phyloP scores from a whole-genome alignment of 1,140 invertebrate species.

The Tetranychus urticae region DNA sequence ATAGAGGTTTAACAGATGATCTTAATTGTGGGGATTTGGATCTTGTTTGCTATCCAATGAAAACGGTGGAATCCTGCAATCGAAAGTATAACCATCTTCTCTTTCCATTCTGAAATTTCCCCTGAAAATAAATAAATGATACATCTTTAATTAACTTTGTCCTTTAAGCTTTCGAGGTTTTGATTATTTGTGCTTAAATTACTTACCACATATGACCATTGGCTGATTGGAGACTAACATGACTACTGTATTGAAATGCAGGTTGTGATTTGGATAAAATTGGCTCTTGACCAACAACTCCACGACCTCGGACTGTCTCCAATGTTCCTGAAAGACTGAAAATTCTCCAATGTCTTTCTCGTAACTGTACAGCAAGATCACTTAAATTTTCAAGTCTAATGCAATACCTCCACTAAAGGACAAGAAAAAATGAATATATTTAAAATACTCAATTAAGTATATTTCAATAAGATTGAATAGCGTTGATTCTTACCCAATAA shows the following conservation, averaged over 20 bases:
- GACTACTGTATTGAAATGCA: constrained; percentile 90
- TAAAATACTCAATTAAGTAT: background rate
- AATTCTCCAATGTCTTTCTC: constrained; percentile 87
- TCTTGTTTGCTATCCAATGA: constrained; percentile 78
- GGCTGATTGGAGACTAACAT: constrained; percentile 86
- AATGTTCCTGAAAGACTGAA: constrained; percentile 80
- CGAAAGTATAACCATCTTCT: constrained; percentile 82
- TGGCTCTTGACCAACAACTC: constrained; percentile 85
- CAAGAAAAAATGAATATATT: constrained; percentile 12
- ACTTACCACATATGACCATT: constrained; percentile 90
- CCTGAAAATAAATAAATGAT: background rate
- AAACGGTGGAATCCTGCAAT: constrained; percentile 87
- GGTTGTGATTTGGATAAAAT: constrained; percentile 58
- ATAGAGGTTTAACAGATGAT: too few relatives aligned
- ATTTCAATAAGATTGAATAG: background rate
- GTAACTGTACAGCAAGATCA: constrained; percentile 58
- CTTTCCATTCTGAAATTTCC: constrained; percentile 31
- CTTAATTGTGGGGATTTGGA: background rate
- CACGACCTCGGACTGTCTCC: constrained; percentile 75
- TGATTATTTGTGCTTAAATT: background rate
- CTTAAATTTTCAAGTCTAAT: constrained; percentile 85
- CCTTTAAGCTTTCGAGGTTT: background rate
- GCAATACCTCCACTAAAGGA: constrained; percentile 71
- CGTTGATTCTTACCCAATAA: constrained; percentile 48
- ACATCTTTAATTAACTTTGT: too few relatives aligned